Base-by-base conservation (phyloP, 2,113 vertebrate species). In the Athene noctua region DNA sequence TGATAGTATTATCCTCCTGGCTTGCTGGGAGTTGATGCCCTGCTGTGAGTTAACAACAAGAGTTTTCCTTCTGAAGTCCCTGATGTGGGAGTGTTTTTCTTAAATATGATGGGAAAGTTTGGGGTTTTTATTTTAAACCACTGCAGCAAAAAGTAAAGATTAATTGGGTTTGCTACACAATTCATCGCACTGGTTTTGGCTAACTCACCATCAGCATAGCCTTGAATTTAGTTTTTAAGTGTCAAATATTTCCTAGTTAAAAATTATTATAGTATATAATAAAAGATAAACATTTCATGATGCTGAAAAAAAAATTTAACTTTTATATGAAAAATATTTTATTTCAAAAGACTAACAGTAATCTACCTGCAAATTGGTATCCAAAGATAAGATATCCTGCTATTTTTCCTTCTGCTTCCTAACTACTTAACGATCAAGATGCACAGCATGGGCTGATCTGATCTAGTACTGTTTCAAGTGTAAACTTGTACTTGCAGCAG, bases 61-160 rank as follows among this genome's bases (percentile, higher is more conserved):
- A 70, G 86, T 73, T 94, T 92, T 88, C 80, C 86, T 80, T 88
- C 90, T 88, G 21, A 94, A 75, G 75, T 79, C 87, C 65, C 27
- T 57, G 34, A 87, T 47, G 74, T 15, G 26, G 58, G 70, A 89
- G 58, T 11, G 6, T 55, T 96, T 95, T 96, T 86, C 92, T 91
- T 83, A 11, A 88, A 86, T 94, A 90, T 78, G 89, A 89, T 88
- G 88, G 88, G 79, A 92, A 96, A 96, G 88, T 88, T 92, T 88
- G 72, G 54, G 52, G 57, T 11, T 67, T 93, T 91, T 89, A 89
- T 95, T 71, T 91, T 70, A 92, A 95, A 92, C 10, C 91, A 94
- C 86, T 75, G 71, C 88, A 95, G 86, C 65, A 96, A 94, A 93
- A 90, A 73, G 38, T 30, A 68, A 91, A 66, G 71, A 94, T 90